These are phyloP conservation scores for Scaeva pyrastri DNA, from an alignment of 2,888 invertebrate genomes.

Conservation along the genomic window DNA sequence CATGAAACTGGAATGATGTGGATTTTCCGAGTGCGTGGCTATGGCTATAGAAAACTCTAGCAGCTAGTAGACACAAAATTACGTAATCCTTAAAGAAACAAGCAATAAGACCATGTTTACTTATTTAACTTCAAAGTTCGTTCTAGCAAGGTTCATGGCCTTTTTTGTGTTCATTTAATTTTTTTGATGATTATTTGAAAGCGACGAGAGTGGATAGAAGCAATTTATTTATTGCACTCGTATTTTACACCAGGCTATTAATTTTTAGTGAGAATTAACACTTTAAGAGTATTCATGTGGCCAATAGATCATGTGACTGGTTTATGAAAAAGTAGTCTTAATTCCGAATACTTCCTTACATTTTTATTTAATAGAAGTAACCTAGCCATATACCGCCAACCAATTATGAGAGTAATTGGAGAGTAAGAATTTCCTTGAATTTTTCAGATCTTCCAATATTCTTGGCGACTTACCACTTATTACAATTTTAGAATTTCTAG, in stretches of 20 bases:
- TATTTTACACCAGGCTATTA: background rate
- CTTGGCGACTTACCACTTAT: too few species aligned
- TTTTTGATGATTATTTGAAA: background rate
- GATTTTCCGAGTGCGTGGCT: background rate
- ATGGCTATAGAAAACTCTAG: background rate
- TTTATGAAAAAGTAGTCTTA: too few species aligned
- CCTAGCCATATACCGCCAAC: too few species aligned
- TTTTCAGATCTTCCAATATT: too few species aligned
- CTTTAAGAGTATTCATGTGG: background rate
- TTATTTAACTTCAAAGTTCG: background rate
- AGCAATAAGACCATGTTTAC: background rate
- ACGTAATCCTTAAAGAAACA: constrained; percentile 11
- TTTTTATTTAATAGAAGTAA: too few species aligned
- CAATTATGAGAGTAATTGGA: too few species aligned
- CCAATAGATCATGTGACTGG: background rate
- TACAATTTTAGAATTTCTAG: too few species aligned
- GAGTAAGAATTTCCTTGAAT: too few species aligned
- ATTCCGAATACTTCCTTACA: too few species aligned
- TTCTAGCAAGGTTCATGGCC: background rate
- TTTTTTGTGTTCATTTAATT: background rate
- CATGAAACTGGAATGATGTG: background rate
- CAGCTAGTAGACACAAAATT: background rate
- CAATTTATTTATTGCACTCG: background rate
- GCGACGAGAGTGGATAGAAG: background rate
- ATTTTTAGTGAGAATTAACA: background rate